A percentile compares a stretch with the other conserved stretches of the same genome.
phyloP scores from a whole-genome alignment of 2,888 invertebrate genomes.

The Scelioninae gen. 2 region DNA sequence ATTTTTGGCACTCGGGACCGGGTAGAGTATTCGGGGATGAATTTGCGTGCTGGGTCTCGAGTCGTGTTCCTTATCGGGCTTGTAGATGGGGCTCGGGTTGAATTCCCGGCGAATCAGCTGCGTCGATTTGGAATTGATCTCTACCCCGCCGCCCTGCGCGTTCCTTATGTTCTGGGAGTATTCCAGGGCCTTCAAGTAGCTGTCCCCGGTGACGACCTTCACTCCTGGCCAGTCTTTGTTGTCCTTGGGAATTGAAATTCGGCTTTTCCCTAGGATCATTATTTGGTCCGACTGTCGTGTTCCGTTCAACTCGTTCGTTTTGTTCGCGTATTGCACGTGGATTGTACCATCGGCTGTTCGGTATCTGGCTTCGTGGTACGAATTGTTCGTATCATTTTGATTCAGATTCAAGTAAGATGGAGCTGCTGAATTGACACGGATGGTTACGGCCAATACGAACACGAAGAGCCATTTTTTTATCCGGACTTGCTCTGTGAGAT shows the following conservation, averaged over 20 bases:
- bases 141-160: slow-evolving; percentile 34
- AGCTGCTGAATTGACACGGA: background rate
- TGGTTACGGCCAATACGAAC: background rate
- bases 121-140: slow-evolving; percentile 57
- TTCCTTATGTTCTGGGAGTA: slow-evolving; percentile 78
- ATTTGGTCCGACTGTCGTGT: slow-evolving; percentile 38
- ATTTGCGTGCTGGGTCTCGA: slow-evolving; percentile 65
- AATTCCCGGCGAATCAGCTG: slow-evolving; percentile 66
- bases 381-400: background rate
- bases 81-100: slow-evolving; percentile 65
- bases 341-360: slow-evolving; percentile 7
- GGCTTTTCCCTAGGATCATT: slow-evolving; percentile 47
- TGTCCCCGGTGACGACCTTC: slow-evolving; percentile 74
- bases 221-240: slow-evolving; percentile 55
- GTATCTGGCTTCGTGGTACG: background rate
- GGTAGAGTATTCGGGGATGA: slow-evolving; percentile 36
- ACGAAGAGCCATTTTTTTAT: background rate
- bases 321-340: slow-evolving; percentile 33
- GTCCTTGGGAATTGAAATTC: slow-evolving; percentile 29
- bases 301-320: slow-evolving; percentile 20
- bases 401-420: background rate
- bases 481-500: background rate
- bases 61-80: slow-evolving; percentile 63
- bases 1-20: background rate
- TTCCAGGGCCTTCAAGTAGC: slow-evolving; percentile 81